Conservation (phyloP, 2,888 invertebrate species). For the Seladonia tumulorum region DNA sequence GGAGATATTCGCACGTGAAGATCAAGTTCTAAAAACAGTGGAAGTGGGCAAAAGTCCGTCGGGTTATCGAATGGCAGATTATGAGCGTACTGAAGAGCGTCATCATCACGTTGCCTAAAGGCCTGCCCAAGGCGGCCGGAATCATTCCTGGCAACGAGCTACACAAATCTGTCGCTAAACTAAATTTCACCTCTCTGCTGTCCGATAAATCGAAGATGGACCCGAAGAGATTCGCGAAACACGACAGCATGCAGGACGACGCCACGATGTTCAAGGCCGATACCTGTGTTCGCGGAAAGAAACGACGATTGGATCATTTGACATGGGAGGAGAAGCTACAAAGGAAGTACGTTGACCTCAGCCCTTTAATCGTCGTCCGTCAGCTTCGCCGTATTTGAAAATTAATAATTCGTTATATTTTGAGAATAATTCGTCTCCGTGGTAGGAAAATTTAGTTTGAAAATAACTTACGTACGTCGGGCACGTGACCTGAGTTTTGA, state of each 20-base stretch:
- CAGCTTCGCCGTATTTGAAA: no score
- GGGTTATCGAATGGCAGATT: constrained; percentile 73
- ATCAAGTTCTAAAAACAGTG: constrained; percentile 14
- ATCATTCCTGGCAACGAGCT: constrained; percentile 59
- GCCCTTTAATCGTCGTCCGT: background rate
- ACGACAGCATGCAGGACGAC: constrained; percentile 55
- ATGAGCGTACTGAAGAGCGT: constrained; percentile 81
- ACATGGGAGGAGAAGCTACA: constrained; percentile 95
- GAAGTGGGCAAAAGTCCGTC: constrained; percentile 9
- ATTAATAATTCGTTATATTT: no score
- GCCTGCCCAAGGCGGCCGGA: constrained; percentile 71
- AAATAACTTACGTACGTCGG: background rate
- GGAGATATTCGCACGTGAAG: background rate
- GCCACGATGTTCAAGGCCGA: constrained; percentile 71
- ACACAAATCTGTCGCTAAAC: constrained; percentile 61
- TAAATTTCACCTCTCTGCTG: constrained; percentile 78
- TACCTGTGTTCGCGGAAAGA: constrained; percentile 85
- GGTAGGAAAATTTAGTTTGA: background rate
- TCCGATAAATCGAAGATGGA: constrained; percentile 72
- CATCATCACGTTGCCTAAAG: constrained; percentile 81
- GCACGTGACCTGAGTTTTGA: background rate
- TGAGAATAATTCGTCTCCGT: background rate
- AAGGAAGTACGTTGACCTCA: constrained; percentile 89
- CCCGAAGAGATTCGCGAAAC: constrained; percentile 47
- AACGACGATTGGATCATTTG: constrained; percentile 92